These are phyloP conservation scores for Caenorhabditis sinica DNA, from an alignment of 2,888 invertebrate species.

Conservation along the genomic window DNA sequence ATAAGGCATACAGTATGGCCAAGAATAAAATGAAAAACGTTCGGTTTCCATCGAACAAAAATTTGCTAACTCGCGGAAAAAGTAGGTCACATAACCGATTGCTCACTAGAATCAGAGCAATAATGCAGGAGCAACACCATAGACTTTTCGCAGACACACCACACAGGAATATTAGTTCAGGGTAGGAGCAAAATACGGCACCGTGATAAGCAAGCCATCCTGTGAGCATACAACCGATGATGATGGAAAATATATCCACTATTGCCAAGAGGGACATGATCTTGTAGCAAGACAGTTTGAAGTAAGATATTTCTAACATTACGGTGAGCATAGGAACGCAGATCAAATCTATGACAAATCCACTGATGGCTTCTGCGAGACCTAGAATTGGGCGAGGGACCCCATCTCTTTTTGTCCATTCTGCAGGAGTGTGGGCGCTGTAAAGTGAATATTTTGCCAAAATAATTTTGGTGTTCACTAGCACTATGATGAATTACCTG, in stretches of 20 bases:
- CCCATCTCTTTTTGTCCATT: conserved; percentile 37
- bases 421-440: conserved; percentile 11
- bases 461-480: too few relatives aligned
- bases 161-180: conserved; percentile 55
- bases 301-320: conserved; percentile 56
- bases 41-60: conserved; percentile 46
- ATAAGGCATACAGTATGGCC: conserved; percentile 67
- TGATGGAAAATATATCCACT: conserved; percentile 56
- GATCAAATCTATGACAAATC: conserved; percentile 15
- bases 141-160: conserved; percentile 54
- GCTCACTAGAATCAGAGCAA: conserved; percentile 64
- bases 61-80: conserved; percentile 45
- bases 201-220: conserved; percentile 61
- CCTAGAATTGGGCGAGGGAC: conserved; percentile 51
- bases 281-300: conserved; percentile 66
- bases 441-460: too few relatives aligned
- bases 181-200: conserved; percentile 65
- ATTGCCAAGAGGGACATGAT: conserved; percentile 67
- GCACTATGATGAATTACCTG: background rate
- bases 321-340: conserved; percentile 59
- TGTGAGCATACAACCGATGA: conserved; percentile 50
- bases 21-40: conserved; percentile 53
- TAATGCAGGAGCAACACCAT: conserved; percentile 69
- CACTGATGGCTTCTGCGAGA: conserved; percentile 35
- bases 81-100: conserved; percentile 65